A percentile compares a stretch with the other conserved stretches of the same genome.
phyloP scores from a whole-genome alignment of 2,113 vertebrate genomes.

The Toxostoma redivivum region DNA sequence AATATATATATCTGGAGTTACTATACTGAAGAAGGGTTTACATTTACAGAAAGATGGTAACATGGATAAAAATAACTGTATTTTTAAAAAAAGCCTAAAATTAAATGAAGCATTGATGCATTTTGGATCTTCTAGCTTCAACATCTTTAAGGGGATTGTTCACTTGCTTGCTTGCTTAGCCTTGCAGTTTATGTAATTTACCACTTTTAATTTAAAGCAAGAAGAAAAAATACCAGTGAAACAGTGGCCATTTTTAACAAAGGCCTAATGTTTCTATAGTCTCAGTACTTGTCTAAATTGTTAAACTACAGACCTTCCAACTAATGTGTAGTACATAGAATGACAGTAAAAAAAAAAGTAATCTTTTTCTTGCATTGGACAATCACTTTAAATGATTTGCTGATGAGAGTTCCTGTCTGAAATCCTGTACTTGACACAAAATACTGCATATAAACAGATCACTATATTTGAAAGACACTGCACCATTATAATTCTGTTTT shows the following conservation, averaged over 20 bases:
- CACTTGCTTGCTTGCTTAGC: neutral
- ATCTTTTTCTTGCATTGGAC: neutral
- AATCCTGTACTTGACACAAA: neutral
- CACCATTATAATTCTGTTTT: conserved; percentile 1
- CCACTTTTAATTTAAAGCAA: neutral
- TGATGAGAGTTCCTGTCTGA: neutral
- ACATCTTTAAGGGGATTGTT: neutral
- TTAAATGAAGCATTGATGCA: neutral
- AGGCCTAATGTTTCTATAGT: neutral
- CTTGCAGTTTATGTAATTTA: neutral
- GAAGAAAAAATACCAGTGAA: neutral
- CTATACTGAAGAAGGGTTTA: neutral
- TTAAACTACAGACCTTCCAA: neutral
- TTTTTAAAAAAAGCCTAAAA: neutral
- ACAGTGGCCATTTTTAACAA: neutral
- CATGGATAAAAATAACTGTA: neutral
- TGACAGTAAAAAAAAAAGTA: neutral
- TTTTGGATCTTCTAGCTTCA: neutral
- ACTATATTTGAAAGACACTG: neutral
- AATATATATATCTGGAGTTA: neutral
- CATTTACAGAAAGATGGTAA: neutral
- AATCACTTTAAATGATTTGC: neutral
- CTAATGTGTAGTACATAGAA: neutral
- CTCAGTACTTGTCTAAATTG: neutral
- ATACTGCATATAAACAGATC: neutral